Base-by-base conservation (phyloP, 2,113 vertebrate genomes). In the Athene cunicularia region DNA sequence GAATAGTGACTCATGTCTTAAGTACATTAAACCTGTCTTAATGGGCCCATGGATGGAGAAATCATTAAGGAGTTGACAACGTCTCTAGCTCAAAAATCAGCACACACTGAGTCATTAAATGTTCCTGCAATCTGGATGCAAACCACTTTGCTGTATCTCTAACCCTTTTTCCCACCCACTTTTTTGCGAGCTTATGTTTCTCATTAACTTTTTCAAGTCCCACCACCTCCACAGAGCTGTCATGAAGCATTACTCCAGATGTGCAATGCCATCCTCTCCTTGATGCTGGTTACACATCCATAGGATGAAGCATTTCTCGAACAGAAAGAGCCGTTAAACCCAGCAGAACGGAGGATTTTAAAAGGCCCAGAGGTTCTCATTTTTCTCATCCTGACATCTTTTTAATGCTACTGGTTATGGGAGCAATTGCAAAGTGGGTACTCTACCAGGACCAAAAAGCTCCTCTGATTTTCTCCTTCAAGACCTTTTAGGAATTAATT, bases 151-250 rank as follows among this genome's bases (percentile, higher is more conserved):
- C 76, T 95, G 35, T 9, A 67, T 85, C 87, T 80, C 93, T 41
- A 5, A 60, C 64, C 74, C 80, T 64, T 76, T 88, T 89, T 80
- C 94, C 93, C 91, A 87, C 80, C 58, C 88, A 53, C 58, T 94
- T 90, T 47, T 14, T 62, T 76, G 76, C 41, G 45, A 66, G 86
- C 30, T 92, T 94, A 58, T 93, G 93, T 91, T 96, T 95, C 86
- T 93, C 86, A 50, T 96, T 76, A 96, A 41, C 67, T 68, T 68
- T 70, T 56, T 55, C 68, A 52, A 96, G 91, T 22, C 80, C 91
- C 77, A 80, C 64, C 86, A 95, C 70, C 91, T 89, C 83, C 93
- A n/a, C 86, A 62, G 90, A 68, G 88, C 79, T 43, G 47, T 37
- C 21, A 28, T 12, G 68, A 33, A 91, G 80, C 12, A 28, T 72